phyloP scores from a whole-genome alignment of 2,113 vertebrate species.

The Thryonomys swinderianus region DNA sequence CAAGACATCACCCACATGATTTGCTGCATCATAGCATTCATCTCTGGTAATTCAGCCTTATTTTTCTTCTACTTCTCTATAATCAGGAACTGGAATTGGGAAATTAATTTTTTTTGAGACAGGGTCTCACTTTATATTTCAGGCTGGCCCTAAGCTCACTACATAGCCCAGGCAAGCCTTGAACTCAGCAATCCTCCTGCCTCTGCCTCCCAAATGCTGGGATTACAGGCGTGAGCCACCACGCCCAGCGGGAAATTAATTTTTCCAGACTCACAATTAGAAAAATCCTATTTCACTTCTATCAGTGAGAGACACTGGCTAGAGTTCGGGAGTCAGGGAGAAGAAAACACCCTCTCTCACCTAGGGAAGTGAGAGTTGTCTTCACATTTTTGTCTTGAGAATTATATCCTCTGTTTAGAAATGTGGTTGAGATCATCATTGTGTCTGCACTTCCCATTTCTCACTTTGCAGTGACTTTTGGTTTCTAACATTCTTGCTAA shows the following conservation, averaged over 20 bases:
- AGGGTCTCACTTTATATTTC: no score
- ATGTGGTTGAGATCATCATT: neutral
- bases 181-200: no score
- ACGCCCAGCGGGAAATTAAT: no score
- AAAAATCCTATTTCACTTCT: neutral
- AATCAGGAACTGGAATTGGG: neutral
- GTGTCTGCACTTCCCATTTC: neutral
- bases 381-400: neutral
- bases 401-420: neutral
- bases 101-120: no score
- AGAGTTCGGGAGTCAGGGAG: neutral
- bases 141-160: no score
- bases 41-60: neutral
- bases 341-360: neutral
- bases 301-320: neutral
- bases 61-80: neutral
- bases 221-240: no score
- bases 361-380: neutral
- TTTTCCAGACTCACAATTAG: neutral
- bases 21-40: neutral
- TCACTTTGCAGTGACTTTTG: neutral
- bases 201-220: no score
- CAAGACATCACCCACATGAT: fast-evolving
- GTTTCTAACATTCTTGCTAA: neutral
- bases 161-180: no score